A percentile compares a stretch with the other conserved stretches of the same genome.
phyloP scores from a whole-genome alignment of 37 sponge, comb jelly and placozoan species.

The Ephydatia muelleri region DNA sequence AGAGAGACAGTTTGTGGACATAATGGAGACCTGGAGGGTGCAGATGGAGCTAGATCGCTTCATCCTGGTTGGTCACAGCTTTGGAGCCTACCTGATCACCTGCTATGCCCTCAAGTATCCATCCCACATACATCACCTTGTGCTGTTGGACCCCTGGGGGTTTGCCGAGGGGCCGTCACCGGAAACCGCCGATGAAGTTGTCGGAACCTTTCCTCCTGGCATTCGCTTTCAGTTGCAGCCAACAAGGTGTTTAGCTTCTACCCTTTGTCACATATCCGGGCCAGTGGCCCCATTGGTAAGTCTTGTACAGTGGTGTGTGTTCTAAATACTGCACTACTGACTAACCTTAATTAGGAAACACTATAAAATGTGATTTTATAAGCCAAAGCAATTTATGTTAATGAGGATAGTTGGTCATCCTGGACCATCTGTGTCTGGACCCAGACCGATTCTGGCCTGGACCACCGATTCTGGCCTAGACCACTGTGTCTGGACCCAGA shows the following conservation, averaged over 20 bases:
- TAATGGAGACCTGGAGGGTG: constrained; percentile 31
- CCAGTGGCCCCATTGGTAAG: constrained; percentile 80
- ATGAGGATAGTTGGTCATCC: too few species aligned
- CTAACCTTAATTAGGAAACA: too few species aligned
- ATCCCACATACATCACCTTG: constrained; percentile 50
- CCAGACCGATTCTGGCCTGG: too few species aligned
- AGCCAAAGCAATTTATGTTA: too few species aligned
- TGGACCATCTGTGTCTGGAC: too few species aligned
- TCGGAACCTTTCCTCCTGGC: background rate
- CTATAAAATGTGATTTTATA: too few species aligned
- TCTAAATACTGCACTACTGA: background rate
- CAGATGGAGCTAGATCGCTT: constrained; percentile 21
- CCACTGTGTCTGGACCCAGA: too few species aligned
- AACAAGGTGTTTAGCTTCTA: constrained; percentile 28
- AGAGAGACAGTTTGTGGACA: constrained; percentile 56
- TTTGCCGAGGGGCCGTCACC: constrained; percentile 21
- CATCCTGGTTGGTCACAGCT: constrained; percentile 24
- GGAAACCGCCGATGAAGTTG: constrained; percentile 11
- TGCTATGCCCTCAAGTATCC: constrained; percentile 71
- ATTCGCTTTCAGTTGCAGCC: background rate
- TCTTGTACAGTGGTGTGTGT: background rate
- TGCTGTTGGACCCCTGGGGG: constrained; percentile 91
- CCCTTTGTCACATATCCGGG: constrained; percentile 70
- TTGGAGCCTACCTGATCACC: constrained; percentile 77
- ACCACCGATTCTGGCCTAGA: too few species aligned